Conservation (phyloP, 2,113 vertebrate genomes). For the Gallinago undulata region DNA sequence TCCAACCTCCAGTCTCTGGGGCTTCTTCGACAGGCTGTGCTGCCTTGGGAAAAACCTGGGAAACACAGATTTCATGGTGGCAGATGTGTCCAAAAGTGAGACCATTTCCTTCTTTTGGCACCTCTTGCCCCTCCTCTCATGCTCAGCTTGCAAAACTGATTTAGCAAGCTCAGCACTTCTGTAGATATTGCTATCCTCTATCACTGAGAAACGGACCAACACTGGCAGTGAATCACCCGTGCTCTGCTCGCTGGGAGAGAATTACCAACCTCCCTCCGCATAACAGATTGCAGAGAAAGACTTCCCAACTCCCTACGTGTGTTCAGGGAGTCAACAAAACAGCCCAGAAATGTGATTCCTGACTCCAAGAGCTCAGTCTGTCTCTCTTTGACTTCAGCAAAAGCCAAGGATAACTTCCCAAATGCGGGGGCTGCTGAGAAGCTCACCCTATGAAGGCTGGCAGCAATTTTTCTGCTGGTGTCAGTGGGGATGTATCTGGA, state of each 20-base stretch:
- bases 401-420: background rate
- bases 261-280: background rate
- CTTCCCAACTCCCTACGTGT: background rate
- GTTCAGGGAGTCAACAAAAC: background rate
- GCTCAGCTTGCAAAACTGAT: background rate
- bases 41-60: slow-evolving; percentile 16
- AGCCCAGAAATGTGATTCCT: background rate
- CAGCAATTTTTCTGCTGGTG: background rate
- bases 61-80: background rate
- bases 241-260: background rate
- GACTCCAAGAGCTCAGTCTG: fast-evolving
- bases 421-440: fast-evolving
- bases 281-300: background rate
- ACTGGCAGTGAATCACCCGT: background rate
- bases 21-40: background rate
- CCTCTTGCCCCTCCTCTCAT: background rate
- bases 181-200: background rate
- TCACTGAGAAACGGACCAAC: background rate
- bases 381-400: background rate
- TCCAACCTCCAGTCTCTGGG: slow-evolving; percentile 1
- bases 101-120: background rate
- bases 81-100: background rate
- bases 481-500: background rate
- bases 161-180: background rate
- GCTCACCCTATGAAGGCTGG: background rate